Conservation (phyloP, 1,140 invertebrate species). For the Dendroctonus ponderosae region DNA sequence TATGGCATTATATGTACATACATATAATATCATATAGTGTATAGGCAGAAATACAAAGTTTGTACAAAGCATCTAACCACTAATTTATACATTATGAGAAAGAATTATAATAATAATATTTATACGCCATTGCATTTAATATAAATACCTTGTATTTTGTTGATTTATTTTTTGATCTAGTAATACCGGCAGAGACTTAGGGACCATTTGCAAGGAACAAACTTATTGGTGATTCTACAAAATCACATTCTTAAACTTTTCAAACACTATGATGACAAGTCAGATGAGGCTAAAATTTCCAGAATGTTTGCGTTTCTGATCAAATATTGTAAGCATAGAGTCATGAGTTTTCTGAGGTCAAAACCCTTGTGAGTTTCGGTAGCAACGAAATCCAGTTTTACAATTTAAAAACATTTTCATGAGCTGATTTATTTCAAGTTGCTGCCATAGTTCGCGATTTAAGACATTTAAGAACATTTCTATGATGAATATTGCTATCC, state of each 20-base stretch:
- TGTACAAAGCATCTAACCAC: neutral
- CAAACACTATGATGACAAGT: neutral
- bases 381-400: too few species aligned
- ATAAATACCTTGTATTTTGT: constrained; percentile 19
- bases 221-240: neutral
- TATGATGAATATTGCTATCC: too few species aligned
- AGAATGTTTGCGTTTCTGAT: neutral
- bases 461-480: too few species aligned
- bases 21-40: constrained; percentile 22
- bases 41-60: constrained; percentile 25
- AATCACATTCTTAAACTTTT: neutral
- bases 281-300: neutral
- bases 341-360: too few species aligned
- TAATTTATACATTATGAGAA: constrained; percentile 21
- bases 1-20: constrained; percentile 2
- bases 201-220: too few species aligned
- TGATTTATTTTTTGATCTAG: neutral
- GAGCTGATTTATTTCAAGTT: too few species aligned
- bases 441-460: too few species aligned
- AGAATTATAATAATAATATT: constrained; percentile 11
- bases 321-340: too few species aligned
- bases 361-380: too few species aligned
- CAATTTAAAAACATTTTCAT: too few species aligned
- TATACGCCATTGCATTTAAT: neutral
- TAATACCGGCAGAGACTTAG: too few species aligned